Evolutionary conservation across 2,113 vertebrate species (phyloP).

Genomic region (Vulpes vulpes): DNA sequence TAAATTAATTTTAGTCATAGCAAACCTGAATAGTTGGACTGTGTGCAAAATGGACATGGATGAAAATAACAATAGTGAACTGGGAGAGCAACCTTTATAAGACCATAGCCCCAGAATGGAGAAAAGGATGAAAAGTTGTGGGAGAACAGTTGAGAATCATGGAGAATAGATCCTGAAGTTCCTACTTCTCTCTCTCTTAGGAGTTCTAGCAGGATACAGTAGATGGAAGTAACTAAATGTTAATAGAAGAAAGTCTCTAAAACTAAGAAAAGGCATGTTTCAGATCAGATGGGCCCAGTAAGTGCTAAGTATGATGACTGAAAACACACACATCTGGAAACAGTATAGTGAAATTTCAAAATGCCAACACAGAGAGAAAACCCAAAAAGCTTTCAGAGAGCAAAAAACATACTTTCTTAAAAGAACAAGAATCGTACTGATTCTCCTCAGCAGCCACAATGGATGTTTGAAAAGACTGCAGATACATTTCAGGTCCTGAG

Average conservation of each 20-base stretch:
- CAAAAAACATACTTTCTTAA: neutral
- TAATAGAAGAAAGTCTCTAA: neutral
- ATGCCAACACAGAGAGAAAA: neutral
- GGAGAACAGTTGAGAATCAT: neutral
- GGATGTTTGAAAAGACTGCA: neutral
- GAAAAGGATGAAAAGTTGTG: neutral
- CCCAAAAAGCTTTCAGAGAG: neutral
- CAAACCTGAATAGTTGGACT: neutral
- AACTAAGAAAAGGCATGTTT: neutral
- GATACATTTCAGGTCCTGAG: neutral
- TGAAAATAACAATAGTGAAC: neutral
- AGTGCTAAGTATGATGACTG: neutral
- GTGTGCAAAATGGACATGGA: neutral
- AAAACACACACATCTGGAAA: neutral
- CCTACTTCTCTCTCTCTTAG: neutral
- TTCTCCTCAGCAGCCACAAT: neutral
- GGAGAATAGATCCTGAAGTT: neutral
- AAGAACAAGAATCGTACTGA: neutral
- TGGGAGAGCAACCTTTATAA: neutral
- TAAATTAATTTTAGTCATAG: conserved; percentile 47
- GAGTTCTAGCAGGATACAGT: neutral
- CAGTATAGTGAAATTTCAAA: neutral
- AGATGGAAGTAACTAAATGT: neutral
- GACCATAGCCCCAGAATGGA: neutral
- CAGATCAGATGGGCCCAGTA: neutral